Evolutionary conservation across 2,888 invertebrate genomes (phyloP).

Genomic region (Heliconius ismenius): DNA sequence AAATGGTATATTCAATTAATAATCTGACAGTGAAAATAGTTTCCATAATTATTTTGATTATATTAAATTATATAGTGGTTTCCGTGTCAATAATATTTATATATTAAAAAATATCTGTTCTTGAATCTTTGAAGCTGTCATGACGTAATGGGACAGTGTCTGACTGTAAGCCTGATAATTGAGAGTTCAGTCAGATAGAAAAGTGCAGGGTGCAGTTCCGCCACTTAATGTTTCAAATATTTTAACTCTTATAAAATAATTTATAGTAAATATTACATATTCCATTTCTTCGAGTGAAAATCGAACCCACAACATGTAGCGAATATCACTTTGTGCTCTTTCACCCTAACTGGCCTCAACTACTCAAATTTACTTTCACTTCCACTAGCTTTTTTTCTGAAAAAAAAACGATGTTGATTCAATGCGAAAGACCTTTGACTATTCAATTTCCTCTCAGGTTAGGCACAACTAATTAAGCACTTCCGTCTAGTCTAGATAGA

Average conservation of each 20-base stretch:
- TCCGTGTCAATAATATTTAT: not conserved
- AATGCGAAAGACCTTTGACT: conserved; percentile 31
- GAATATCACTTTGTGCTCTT: not conserved
- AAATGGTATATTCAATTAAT: not conserved
- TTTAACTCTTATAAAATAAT: too few relatives aligned
- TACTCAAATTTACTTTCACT: not conserved
- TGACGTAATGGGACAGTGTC: too few relatives aligned
- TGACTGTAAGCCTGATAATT: too few relatives aligned
- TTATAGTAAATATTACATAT: too few relatives aligned
- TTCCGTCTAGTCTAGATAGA: conserved; percentile 24
- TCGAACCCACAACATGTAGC: too few relatives aligned
- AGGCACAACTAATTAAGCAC: conserved; percentile 34
- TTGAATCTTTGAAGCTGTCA: too few relatives aligned
- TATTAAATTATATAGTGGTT: not conserved
- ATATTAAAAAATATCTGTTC: too few relatives aligned
- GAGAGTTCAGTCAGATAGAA: too few relatives aligned
- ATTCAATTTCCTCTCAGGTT: conserved; percentile 22
- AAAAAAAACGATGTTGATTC: not conserved
- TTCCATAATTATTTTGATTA: not conserved
- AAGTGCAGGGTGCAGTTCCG: too few relatives aligned
- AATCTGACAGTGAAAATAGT: not conserved
- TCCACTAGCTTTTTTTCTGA: too few relatives aligned
- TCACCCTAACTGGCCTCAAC: not conserved
- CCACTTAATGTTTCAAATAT: too few relatives aligned
- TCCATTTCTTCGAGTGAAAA: too few relatives aligned